Evolutionary conservation across 2,888 invertebrate species (phyloP).

Genomic region (Nudaria mundana): DNA sequence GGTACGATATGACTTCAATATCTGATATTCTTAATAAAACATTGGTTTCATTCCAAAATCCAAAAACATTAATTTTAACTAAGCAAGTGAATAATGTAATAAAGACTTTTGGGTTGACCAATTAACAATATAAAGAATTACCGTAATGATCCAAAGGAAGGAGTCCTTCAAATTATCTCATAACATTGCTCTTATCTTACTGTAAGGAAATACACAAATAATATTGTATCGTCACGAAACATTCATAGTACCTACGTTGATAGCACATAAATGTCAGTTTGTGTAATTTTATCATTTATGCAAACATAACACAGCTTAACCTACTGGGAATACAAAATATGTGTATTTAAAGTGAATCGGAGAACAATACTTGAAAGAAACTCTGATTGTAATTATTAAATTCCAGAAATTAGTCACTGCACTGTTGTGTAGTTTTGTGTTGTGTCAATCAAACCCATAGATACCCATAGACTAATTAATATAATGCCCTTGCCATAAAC

Average conservation of each 20-base stretch:
- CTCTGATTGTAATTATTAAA: conserved; percentile 21
- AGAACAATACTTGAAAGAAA: conserved; percentile 8
- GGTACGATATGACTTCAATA: no score
- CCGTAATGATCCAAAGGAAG: conserved; percentile 31
- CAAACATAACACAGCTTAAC: conserved; percentile 11
- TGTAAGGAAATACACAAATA: conserved; percentile 65
- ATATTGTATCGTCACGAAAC: conserved; percentile 47
- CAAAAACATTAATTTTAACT: no score
- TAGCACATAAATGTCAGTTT: conserved; percentile 4
- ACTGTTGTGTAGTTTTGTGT: conserved; percentile 20
- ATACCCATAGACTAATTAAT: background rate
- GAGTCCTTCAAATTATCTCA: conserved; percentile 59
- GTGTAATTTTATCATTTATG: background rate
- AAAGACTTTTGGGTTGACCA: no score
- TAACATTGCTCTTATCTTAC: conserved; percentile 68
- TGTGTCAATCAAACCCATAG: background rate
- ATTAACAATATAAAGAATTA: no score
- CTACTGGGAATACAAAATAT: conserved; percentile 9
- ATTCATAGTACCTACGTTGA: conserved; percentile 23
- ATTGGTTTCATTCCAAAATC: no score
- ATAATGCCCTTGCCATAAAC: background rate
- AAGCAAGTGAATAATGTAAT: no score
- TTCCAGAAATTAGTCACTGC: conserved; percentile 38
- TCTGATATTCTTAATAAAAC: no score
- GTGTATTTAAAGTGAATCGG: conserved; percentile 6